These are phyloP conservation scores for Drosophila ohnishii DNA, from an alignment of 1,140 invertebrate species.

Conservation along the genomic window DNA sequence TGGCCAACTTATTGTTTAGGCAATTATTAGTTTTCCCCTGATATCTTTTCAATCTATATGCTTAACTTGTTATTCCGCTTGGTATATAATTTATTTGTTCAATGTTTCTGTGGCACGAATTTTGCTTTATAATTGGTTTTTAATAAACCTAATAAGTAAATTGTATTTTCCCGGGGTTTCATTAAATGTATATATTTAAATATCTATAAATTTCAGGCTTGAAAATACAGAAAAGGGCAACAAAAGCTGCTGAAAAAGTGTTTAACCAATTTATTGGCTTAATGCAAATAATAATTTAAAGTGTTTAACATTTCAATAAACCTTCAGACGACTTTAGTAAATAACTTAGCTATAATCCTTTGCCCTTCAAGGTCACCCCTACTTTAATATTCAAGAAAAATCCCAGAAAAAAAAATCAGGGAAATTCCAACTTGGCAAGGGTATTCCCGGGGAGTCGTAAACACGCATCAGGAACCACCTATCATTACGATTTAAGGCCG, in stretches of 20 bases:
- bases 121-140: background rate
- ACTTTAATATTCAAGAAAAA: background rate
- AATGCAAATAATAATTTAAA: background rate
- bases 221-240: background rate
- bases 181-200: background rate
- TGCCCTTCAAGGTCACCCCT: background rate
- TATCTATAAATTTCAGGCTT: background rate
- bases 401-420: background rate
- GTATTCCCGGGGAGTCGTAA: slow-evolving; percentile 21
- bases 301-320: background rate
- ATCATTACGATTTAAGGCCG: slow-evolving; percentile 62
- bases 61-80: background rate
- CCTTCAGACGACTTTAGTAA: background rate
- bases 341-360: background rate
- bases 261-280: background rate
- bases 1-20: background rate
- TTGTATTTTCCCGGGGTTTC: background rate
- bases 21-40: slow-evolving; percentile 16
- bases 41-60: slow-evolving; percentile 19
- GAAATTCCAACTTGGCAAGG: background rate
- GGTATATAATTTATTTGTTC: slow-evolving; percentile 8
- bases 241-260: background rate
- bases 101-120: slow-evolving; percentile 12
- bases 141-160: background rate
- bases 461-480: slow-evolving; percentile 30